Base-by-base conservation (phyloP, 2,113 vertebrate genomes). In the Melanotaenia duboulayi region DNA sequence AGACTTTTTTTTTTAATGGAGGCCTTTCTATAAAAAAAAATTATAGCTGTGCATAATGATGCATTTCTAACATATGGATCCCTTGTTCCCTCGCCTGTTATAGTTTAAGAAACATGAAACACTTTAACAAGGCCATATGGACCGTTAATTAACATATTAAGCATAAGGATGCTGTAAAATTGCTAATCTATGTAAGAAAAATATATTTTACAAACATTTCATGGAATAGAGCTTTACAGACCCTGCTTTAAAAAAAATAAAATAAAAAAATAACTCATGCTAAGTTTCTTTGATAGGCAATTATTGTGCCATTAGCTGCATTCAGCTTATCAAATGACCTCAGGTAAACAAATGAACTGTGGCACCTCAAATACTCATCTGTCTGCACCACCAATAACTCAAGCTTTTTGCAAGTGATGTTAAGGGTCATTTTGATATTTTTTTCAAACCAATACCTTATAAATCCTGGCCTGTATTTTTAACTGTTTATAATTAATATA, bases 51-150 rank as follows among this genome's bases (percentile, higher is more conserved):
- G 39, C 19, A 66, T 9, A 48, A 23, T 46, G 42, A 11, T 28
- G 28, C 28, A 8, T 63, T 40, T 68, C 35, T 32, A 65, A 71
- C 65, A 64, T 61, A 65, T 35, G 61, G 44, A 39, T 59, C 46
- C 46, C 72, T 54, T 65, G 25, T 49, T 71, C 6, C 40, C 11
- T 49, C 68, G 42, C 46, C 57, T 42, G 69, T 54, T 67, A 8
- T 22, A 40, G 17, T 76, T 62, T 69, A 13, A 64, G 32, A 11
- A 55, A 63, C 49, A 57, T 64, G 52, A 76, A 70, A 39, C 56
- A 32, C 72, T 73, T 60, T 7, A 76, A 20, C 19, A 19, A 2
- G 24, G 20, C 55, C 65, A 64, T 78, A 61, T 68, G 58, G 65
- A 51, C 60, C 3, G 32, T 55, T 69, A 66, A 56, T 75, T 68